A percentile compares a stretch with the other conserved stretches of the same genome.
These are phyloP conservation scores for Mycetomoellerius zeteki DNA, from an alignment of 1,140 invertebrate genomes.

Conservation along the genomic window DNA sequence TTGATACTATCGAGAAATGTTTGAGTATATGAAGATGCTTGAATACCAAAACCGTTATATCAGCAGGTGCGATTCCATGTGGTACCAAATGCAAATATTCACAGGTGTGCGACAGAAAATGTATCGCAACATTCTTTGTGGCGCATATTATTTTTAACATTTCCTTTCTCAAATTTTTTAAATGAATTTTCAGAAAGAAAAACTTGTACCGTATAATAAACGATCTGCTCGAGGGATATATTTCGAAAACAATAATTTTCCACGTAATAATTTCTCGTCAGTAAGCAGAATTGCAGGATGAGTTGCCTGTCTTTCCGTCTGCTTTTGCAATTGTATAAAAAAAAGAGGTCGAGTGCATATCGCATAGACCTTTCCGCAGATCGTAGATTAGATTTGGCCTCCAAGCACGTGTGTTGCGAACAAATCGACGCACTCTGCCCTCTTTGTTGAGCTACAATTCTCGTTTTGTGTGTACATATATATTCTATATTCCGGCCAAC, in stretches of 20 bases:
- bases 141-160: background rate
- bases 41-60: conserved; percentile 2
- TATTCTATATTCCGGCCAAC: background rate
- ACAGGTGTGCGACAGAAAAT: conserved; percentile 31
- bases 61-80: background rate
- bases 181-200: background rate
- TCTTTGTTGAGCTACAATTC: conserved; percentile 11
- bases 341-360: conserved; percentile 29
- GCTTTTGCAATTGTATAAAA: conserved; percentile 34
- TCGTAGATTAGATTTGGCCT: conserved; percentile 50
- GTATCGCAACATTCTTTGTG: background rate
- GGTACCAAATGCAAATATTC: conserved; percentile 10
- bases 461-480: background rate
- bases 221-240: background rate
- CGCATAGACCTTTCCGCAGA: conserved; percentile 43
- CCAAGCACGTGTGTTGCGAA: conserved; percentile 47
- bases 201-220: background rate
- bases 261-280: conserved; percentile 1
- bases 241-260: conserved; percentile 10
- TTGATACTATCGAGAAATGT: background rate
- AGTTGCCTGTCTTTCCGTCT: background rate
- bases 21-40: background rate
- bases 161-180: background rate
- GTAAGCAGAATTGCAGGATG: conserved; percentile 19
- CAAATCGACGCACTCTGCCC: conserved; percentile 33